phyloP scores from a whole-genome alignment of 2,888 invertebrate species.

The Prosapia bicincta region DNA sequence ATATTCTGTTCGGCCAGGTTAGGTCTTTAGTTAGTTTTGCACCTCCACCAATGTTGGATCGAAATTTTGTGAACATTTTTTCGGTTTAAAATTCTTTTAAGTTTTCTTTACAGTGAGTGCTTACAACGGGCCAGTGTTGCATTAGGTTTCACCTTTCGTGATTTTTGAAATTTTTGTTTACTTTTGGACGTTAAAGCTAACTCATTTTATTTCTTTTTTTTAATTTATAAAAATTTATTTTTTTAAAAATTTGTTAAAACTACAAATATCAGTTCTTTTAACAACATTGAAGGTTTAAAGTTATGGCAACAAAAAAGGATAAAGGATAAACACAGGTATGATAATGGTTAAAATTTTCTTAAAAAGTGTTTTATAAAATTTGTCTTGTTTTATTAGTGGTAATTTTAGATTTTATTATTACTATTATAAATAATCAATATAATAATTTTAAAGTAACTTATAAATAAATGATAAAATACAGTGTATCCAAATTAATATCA shows the following conservation, averaged over 20 bases:
- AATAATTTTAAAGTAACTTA: too few species aligned
- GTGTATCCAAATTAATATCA: too few species aligned
- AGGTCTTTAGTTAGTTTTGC: conserved; percentile 19
- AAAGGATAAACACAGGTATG: background rate
- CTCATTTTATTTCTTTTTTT: background rate
- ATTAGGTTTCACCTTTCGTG: too few species aligned
- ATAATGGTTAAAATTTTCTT: too few species aligned
- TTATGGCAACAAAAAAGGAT: background rate
- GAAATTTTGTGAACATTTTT: conserved; percentile 6
- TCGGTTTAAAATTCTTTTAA: background rate
- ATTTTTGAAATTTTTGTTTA: too few species aligned
- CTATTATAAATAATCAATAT: too few species aligned
- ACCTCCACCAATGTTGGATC: conserved; percentile 21
- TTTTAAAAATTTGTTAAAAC: background rate
- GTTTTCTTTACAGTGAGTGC: background rate
- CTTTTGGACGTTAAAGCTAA: background rate
- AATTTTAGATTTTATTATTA: too few species aligned
- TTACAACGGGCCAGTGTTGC: too few species aligned
- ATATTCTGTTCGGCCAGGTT: conserved; percentile 6
- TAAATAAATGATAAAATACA: too few species aligned
- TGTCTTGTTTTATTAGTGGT: too few species aligned
- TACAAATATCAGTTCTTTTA: too few species aligned
- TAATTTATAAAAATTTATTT: background rate
- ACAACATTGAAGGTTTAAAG: background rate
- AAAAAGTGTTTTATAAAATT: too few species aligned